phyloP scores from a whole-genome alignment of 2,797 vertebrate species.

The Nannoperca obscura region DNA sequence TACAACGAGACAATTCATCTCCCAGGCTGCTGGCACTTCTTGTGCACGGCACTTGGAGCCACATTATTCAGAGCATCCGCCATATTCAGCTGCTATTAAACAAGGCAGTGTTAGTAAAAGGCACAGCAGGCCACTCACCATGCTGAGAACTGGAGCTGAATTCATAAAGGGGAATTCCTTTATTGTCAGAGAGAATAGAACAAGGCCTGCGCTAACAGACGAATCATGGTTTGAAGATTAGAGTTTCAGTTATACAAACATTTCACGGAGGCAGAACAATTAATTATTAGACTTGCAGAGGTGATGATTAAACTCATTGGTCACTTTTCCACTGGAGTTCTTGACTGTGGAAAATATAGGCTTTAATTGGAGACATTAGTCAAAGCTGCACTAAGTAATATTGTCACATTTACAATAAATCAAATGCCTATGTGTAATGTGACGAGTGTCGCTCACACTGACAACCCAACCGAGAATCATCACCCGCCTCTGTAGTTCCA shows the following conservation, averaged over 20 bases:
- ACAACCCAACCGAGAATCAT: background rate
- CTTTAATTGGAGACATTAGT: background rate
- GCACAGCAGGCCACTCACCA: slow-evolving; percentile 25
- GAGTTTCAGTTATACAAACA: slow-evolving; percentile 8
- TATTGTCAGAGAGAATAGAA: slow-evolving; percentile 13
- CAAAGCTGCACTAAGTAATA: background rate
- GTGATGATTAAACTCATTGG: background rate
- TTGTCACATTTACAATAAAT: background rate
- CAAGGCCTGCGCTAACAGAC: slow-evolving; percentile 12
- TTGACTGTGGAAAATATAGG: background rate
- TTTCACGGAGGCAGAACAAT: background rate
- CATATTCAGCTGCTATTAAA: slow-evolving; percentile 60
- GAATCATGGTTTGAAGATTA: slow-evolving; percentile 15
- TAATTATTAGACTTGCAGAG: background rate
- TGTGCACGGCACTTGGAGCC: slow-evolving; percentile 51
- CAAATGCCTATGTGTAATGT: background rate
- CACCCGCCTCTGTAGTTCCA: too few species aligned
- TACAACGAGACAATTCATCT: slow-evolving; percentile 68
- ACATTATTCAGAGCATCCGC: slow-evolving; percentile 66
- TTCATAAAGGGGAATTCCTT: slow-evolving; percentile 29
- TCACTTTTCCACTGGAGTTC: background rate
- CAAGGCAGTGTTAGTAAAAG: slow-evolving; percentile 33
- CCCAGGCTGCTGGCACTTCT: slow-evolving; percentile 47
- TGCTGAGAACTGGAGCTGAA: slow-evolving; percentile 26
- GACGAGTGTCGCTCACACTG: background rate